Base-by-base conservation (phyloP, 2,113 vertebrate species). In the Jacana jacana region DNA sequence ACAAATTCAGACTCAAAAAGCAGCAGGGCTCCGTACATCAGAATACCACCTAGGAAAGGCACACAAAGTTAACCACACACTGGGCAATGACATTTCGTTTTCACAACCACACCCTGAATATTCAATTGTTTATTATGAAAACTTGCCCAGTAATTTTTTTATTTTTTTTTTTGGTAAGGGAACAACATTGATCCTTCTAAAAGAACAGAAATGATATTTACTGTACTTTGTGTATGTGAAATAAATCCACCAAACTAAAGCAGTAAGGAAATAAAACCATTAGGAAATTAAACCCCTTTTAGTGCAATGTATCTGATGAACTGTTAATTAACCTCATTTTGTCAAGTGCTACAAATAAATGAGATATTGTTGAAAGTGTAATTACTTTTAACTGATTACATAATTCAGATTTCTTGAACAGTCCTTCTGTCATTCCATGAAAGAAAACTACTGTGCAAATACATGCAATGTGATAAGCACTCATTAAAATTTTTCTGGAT, bases 1-100 rank as follows among this genome's bases (percentile, higher is more conserved):
- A 99, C 99, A 16, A 99, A 99, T 97, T 99, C 99, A 0, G 99
- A 99, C 97, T 99, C 99, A 30, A 99, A 99, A 49, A 99, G 98
- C 95, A 99, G 93, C 97, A 99, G 97, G 0, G 98, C 99, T 52
- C 99, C 99, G 6, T 98, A 99, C 99, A 99, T 99, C 95, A 99
- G 98, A 96, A 99, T 98, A 81, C 99, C 99, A 51, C 99, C 99
- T 99, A 96, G n/a, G 86, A 96, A 54, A 93, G 71, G 40, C 8
- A 10, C 13, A 94, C 17, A 52, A 44, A 44, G 25, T 63, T 65
- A 77, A 33, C 44, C 30, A 64, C 2, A 12, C 28, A 42, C 15
- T 14, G 8, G 7, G 30, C 13, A n/a, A 13, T 6, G 8, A 25
- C 6, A 55, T 49, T 17, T 40, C 40, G 17, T 33, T 78, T 68